Base-by-base conservation (phyloP, 2,888 invertebrate species). In the Cataglyphis altisquamis region DNA sequence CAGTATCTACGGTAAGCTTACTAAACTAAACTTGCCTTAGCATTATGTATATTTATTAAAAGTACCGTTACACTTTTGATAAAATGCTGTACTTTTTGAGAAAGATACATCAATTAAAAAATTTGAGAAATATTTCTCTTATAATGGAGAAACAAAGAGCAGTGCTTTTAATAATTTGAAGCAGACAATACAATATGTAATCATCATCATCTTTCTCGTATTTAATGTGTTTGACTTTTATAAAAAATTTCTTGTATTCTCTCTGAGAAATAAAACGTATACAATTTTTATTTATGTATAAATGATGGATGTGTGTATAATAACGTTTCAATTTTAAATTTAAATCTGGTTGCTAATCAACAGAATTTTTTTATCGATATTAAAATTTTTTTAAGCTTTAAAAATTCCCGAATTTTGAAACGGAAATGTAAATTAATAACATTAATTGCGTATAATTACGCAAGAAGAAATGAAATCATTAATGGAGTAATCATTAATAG, bases 31-130 rank as follows among this genome's bases (percentile, higher is more conserved):
- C 41, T 60, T 25, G 25, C 3, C 39, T 29, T 0, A 15, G 9
- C n/a, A 41, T 60, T 29, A n/a, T 41, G 29, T 32, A 36, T 36
- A 36, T 0, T 29, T 41, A 29, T 25, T 25, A 41, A n/a, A 60
- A 62, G 29, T 29, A 62, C 25, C 57, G 57, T 72, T 57, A 60
- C 15, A 29, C 18, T 73, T 41, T 41, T 29, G n/a, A 41, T 60
- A 15, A 73, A 18, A 60, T 41, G n/a, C 15, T 29, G 25, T 10
- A 12, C 5, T 25, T 41, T n/a, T 10, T 60, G 12, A 29, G 60
- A 60, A 29, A 73, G 48, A n/a, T 15, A 3, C 57, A 29, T 73
- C 1, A 39, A 73, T 41, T 39, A 2, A 60, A 73, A 73, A 41
- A 73, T 41, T 73, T 60, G n/a, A 39, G 10, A 15, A 41, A 39